Evolutionary conservation across 2,888 invertebrate genomes (phyloP).

Genomic region (Drosophila ustulata): DNA sequence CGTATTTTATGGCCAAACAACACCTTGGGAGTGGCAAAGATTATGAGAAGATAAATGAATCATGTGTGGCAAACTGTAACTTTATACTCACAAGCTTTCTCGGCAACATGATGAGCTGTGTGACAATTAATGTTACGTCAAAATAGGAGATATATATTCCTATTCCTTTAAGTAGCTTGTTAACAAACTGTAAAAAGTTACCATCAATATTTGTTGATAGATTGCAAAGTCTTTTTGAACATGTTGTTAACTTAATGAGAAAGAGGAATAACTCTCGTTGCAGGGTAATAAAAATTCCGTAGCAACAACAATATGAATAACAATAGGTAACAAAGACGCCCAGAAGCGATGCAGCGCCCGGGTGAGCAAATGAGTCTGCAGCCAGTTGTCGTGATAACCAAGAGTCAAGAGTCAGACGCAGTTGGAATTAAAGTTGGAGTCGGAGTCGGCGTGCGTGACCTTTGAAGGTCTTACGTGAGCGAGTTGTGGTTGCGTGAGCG

Average conservation of each 20-base stretch:
- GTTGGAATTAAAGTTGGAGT: neutral
- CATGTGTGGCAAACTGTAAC: neutral
- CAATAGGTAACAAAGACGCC: constrained; percentile 39
- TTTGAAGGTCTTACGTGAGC: constrained; percentile 80
- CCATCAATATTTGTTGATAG: neutral
- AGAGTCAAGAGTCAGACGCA: constrained; percentile 24
- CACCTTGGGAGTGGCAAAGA: constrained; percentile 1
- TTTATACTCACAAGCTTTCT: constrained; percentile 10
- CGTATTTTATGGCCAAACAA: constrained; percentile 5
- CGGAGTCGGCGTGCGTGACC: constrained; percentile 56
- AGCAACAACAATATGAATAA: constrained; percentile 14
- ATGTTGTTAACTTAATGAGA: neutral
- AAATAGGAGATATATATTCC: neutral
- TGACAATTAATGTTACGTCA: neutral
- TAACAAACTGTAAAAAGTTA: neutral
- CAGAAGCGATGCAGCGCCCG: constrained; percentile 57
- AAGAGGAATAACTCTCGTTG: neutral
- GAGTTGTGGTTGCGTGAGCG: constrained; percentile 58
- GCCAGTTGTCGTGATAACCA: constrained; percentile 7
- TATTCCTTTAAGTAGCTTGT: neutral
- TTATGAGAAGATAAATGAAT: constrained; percentile 2
- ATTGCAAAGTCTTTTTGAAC: neutral
- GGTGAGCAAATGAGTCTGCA: constrained; percentile 38
- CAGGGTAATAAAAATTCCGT: constrained; percentile 28
- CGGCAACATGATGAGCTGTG: neutral